phyloP scores from a whole-genome alignment of 1,140 invertebrate species.

The Pachyrhynchus sulphureomaculatus region DNA sequence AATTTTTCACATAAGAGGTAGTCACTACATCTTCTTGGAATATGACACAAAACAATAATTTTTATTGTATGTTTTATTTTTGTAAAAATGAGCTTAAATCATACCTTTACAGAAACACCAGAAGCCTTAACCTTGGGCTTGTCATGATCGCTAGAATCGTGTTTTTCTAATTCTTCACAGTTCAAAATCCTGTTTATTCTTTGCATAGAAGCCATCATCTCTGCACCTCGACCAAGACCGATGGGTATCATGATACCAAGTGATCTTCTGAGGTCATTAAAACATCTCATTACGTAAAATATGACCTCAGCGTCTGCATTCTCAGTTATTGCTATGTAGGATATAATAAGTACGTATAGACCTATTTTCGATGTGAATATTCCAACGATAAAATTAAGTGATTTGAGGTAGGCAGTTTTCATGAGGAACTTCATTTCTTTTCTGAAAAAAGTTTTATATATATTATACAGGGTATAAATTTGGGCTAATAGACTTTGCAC shows the following conservation, averaged over 20 bases:
- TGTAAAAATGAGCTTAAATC: no score
- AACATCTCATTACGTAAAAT: constrained; percentile 33
- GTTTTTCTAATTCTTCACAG: constrained; percentile 29
- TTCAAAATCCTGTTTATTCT: constrained; percentile 37
- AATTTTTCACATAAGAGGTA: no score
- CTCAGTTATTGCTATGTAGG: constrained; percentile 22
- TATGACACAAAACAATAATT: no score
- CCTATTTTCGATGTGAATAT: constrained; percentile 25
- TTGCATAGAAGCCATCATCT: constrained; percentile 43
- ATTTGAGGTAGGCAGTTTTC: constrained; percentile 10
- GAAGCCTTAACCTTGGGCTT: constrained; percentile 14
- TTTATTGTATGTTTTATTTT: no score
- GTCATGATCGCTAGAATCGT: constrained; percentile 4
- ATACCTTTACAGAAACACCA: constrained; percentile 24
- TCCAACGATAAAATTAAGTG: constrained; percentile 18
- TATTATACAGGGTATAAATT: background rate
- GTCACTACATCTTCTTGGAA: no score
- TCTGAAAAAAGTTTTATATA: constrained; percentile 17
- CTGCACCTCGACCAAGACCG: constrained; percentile 57
- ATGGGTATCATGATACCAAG: constrained; percentile 27
- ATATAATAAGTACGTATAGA: constrained; percentile 32
- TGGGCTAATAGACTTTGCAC: background rate
- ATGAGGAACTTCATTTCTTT: constrained; percentile 31
- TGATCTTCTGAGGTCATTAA: constrained; percentile 18
- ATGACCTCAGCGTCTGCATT: constrained; percentile 27